These are phyloP conservation scores for Pungitius pungitius DNA, from an alignment of 2,113 vertebrate species.

Conservation along the genomic window DNA sequence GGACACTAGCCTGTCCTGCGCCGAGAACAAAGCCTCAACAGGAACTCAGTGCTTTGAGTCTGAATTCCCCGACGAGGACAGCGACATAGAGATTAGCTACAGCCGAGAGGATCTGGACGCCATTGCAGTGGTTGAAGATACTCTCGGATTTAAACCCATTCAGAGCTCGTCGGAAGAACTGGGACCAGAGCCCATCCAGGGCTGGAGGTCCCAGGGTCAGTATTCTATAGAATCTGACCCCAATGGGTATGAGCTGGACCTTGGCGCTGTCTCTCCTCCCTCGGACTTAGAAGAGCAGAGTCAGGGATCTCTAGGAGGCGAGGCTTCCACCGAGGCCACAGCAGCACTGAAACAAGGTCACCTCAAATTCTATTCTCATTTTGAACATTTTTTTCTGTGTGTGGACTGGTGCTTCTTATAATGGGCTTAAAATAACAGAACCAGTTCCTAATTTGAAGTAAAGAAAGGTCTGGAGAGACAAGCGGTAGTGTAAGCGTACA, in stretches of 20 bases:
- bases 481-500: neutral
- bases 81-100: constrained; percentile 78
- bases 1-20: constrained; percentile 70
- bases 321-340: neutral
- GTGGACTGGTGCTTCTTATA: neutral
- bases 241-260: constrained; percentile 73
- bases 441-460: no score
- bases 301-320: constrained; percentile 41
- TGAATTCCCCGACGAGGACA: constrained; percentile 75
- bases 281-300: constrained; percentile 68
- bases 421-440: neutral
- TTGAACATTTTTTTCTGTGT: neutral
- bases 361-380: neutral
- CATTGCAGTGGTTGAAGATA: constrained; percentile 10
- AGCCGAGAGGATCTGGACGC: constrained; percentile 71
- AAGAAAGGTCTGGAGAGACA: no score
- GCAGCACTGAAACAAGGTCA: constrained; percentile 45
- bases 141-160: constrained; percentile 72
- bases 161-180: constrained; percentile 74
- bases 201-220: constrained; percentile 67
- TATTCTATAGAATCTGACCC: constrained; percentile 76
- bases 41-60: constrained; percentile 79
- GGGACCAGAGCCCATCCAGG: constrained; percentile 42
- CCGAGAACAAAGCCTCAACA: constrained; percentile 75
- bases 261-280: constrained; percentile 53